phyloP scores from a whole-genome alignment of 2,113 vertebrate species.

The Craseonycteris thonglongyai region DNA sequence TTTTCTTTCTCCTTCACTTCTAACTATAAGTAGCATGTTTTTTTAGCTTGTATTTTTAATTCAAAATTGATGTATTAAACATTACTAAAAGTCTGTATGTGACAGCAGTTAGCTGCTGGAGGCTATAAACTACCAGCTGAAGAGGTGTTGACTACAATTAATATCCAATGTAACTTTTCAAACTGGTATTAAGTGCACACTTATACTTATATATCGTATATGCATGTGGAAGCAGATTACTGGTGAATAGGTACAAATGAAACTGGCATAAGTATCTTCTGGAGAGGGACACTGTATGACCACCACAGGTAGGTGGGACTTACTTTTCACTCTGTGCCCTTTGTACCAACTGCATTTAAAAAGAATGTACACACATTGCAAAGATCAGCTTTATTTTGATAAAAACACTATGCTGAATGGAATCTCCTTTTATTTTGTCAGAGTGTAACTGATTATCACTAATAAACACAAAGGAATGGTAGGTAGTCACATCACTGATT shows the following conservation, averaged over 20 bases:
- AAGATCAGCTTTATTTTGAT: background rate
- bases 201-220: background rate
- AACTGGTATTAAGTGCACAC: background rate
- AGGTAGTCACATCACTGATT: too few relatives aligned
- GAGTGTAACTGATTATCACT: rapidly evolving
- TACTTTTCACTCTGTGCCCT: too few relatives aligned
- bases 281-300: background rate
- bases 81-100: background rate
- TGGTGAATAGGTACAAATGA: background rate
- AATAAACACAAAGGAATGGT: rapidly evolving
- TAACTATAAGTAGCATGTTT: background rate
- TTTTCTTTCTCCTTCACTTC: background rate
- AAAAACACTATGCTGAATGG: too few relatives aligned
- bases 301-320: too few relatives aligned
- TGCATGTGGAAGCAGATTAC: rapidly evolving
- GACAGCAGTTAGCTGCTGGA: background rate
- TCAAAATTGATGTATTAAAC: background rate
- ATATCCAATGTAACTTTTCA: background rate
- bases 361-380: background rate
- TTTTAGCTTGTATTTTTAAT: background rate
- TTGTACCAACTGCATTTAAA: background rate
- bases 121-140: background rate
- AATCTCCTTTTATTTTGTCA: background rate
- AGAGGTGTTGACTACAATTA: background rate
- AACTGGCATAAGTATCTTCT: too few relatives aligned